Evolutionary conservation across 2,888 invertebrate genomes (phyloP).

Genomic region (Silvanus unidentatus): DNA sequence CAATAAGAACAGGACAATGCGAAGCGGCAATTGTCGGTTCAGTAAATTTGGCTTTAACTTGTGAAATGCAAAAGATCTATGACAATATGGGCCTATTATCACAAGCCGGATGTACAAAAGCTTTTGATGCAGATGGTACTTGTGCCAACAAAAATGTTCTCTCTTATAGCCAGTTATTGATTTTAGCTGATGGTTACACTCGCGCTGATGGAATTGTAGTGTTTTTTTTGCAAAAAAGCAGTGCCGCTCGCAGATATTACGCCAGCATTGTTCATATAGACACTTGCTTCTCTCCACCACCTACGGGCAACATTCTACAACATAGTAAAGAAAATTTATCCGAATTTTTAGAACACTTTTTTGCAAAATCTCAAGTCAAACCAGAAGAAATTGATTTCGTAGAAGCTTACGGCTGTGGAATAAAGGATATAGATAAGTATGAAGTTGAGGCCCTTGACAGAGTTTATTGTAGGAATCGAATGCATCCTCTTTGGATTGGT

Average conservation of each 20-base stretch:
- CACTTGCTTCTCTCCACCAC: slow-evolving; percentile 54
- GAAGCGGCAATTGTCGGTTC: slow-evolving; percentile 90
- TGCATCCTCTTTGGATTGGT: slow-evolving; percentile 77
- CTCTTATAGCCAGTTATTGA: neutral
- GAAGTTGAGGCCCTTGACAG: slow-evolving; percentile 90
- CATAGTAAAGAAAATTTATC: slow-evolving; percentile 48
- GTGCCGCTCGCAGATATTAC: slow-evolving; percentile 50
- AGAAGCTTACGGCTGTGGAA: slow-evolving; percentile 41
- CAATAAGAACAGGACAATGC: slow-evolving; percentile 76
- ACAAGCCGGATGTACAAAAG: slow-evolving; percentile 55
- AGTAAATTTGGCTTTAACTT: slow-evolving; percentile 65
- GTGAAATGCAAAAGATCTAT: slow-evolving; percentile 57
- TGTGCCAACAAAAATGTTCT: neutral
- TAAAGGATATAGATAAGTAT: slow-evolving; percentile 50
- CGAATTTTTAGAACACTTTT: slow-evolving; percentile 36
- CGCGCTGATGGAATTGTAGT: slow-evolving; percentile 77
- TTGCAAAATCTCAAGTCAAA: slow-evolving; percentile 43
- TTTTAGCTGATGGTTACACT: slow-evolving; percentile 69
- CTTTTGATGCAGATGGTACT: slow-evolving; percentile 61
- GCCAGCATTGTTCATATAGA: slow-evolving; percentile 53
- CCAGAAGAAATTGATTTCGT: slow-evolving; percentile 41
- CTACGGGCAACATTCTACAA: slow-evolving; percentile 51
- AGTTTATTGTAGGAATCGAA: slow-evolving; percentile 77
- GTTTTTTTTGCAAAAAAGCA: slow-evolving; percentile 64
- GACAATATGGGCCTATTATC: slow-evolving; percentile 58